A percentile compares a stretch with the other conserved stretches of the same genome.
phyloP scores from a whole-genome alignment of 2,113 vertebrate genomes.

The Neoarius graeffei region DNA sequence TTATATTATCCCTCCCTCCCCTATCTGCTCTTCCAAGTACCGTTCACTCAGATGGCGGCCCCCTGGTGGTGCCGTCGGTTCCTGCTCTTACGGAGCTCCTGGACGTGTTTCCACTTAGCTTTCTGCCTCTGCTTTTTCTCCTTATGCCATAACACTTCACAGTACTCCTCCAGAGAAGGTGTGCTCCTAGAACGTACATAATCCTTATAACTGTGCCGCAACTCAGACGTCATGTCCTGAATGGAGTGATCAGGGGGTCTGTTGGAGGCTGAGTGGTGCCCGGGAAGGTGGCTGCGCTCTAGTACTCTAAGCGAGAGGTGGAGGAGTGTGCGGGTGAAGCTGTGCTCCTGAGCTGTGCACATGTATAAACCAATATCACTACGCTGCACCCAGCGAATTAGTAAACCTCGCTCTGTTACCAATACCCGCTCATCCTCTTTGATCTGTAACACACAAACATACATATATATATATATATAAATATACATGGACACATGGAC shows the following conservation, averaged over 20 bases:
- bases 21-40: background rate
- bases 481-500: background rate
- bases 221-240: slow-evolving; percentile 69
- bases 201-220: slow-evolving; percentile 89
- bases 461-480: background rate
- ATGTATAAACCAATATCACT: slow-evolving; percentile 84
- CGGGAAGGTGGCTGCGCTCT: slow-evolving; percentile 82
- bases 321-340: slow-evolving; percentile 84
- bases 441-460: slow-evolving; percentile 71
- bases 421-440: slow-evolving; percentile 86
- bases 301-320: slow-evolving; percentile 85
- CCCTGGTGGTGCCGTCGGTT: slow-evolving; percentile 86
- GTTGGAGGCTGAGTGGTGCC: slow-evolving; percentile 69
- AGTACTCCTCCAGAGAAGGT: slow-evolving; percentile 91
- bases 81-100: slow-evolving; percentile 93
- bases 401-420: slow-evolving; percentile 85
- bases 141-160: slow-evolving; percentile 90
- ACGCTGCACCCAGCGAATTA: slow-evolving; percentile 87
- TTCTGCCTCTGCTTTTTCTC: slow-evolving; percentile 80
- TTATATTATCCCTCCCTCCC: background rate
- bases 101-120: slow-evolving; percentile 94
- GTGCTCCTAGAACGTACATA: slow-evolving; percentile 87
- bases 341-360: slow-evolving; percentile 90
- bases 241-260: slow-evolving; percentile 71
- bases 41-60: slow-evolving; percentile 26